Evolutionary conservation across 35 echinoderm and acorn worm genomes (phyloP).

Genomic region (Ophiothrix spiculata): DNA sequence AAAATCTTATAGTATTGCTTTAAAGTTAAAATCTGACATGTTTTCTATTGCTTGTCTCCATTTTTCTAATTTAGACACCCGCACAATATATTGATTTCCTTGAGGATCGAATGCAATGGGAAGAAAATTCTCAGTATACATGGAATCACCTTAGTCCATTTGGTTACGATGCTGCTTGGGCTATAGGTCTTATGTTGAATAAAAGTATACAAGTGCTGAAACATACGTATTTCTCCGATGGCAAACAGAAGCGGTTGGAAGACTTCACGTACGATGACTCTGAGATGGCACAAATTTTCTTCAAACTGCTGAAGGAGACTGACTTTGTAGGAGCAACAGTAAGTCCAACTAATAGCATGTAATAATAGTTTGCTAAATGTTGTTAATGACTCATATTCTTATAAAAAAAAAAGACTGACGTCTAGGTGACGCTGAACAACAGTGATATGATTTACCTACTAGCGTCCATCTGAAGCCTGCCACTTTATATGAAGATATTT

Average conservation of each 20-base stretch:
- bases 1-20: no score
- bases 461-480: no score
- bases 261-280: constrained; percentile 59
- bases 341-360: no score
- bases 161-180: constrained; percentile 57
- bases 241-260: constrained; percentile 26
- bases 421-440: no score
- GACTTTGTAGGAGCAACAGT: constrained; percentile 57
- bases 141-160: background rate
- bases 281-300: constrained; percentile 50
- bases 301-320: constrained; percentile 40
- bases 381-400: no score
- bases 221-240: background rate
- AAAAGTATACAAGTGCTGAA: constrained; percentile 29
- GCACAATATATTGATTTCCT: background rate
- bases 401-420: no score
- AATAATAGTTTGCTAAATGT: no score
- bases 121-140: background rate
- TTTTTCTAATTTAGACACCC: no score
- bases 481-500: no score
- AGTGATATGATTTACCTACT: no score
- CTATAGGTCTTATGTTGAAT: constrained; percentile 51
- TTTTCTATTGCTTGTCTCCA: no score
- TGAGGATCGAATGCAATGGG: background rate
- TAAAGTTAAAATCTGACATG: no score